Conservation (phyloP, 23 tunicate species). For the Ciona savignyi region DNA sequence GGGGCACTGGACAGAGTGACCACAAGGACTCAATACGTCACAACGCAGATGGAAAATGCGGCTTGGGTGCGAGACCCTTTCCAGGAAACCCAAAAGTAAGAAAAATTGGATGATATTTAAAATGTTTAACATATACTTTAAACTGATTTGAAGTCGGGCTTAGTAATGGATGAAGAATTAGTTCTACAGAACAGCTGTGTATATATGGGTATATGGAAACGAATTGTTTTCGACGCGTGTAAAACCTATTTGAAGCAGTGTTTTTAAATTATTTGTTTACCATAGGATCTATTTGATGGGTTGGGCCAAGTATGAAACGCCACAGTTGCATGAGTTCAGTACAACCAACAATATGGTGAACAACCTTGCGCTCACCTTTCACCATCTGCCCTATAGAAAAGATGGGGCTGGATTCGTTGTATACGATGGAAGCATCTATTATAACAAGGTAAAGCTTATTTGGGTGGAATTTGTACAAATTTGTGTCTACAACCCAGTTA, state of each 20-base stretch:
- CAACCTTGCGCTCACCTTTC: conserved; percentile 20
- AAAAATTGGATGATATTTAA: too few relatives aligned
- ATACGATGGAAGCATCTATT: conserved; percentile 75
- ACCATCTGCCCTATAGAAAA: conserved; percentile 31
- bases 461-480: too few relatives aligned
- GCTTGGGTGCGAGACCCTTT: conserved; percentile 83
- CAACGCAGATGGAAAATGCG: conserved; percentile 32
- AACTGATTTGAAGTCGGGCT: too few relatives aligned
- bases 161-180: too few relatives aligned
- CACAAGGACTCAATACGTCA: background rate
- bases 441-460: conserved; percentile 82
- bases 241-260: too few relatives aligned
- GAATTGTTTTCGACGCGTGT: too few relatives aligned
- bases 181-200: too few relatives aligned
- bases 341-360: conserved; percentile 9
- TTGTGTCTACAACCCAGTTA: too few relatives aligned
- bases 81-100: conserved; percentile 57
- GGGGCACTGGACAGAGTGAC: conserved; percentile 29
- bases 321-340: conserved; percentile 34
- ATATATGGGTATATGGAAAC: too few relatives aligned
- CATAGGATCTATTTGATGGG: conserved; percentile 70
- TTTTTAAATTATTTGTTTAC: too few relatives aligned
- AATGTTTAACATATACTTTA: too few relatives aligned
- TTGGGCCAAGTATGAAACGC: conserved; percentile 29
- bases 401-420: conserved; percentile 97